Conservation (phyloP, 1,140 invertebrate genomes). For the Samia ricini region DNA sequence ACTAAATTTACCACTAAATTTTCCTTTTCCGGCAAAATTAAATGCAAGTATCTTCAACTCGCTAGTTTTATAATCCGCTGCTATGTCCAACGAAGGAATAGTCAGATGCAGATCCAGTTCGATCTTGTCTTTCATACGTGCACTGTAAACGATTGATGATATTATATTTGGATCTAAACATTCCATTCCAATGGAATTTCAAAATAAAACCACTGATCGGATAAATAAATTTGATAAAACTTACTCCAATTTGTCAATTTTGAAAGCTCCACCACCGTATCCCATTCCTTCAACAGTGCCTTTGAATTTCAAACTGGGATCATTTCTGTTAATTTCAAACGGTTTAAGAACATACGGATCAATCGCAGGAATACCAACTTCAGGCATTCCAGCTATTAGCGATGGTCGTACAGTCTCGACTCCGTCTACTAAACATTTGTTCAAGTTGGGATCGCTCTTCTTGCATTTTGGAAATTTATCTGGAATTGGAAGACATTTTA, state of each 20-base stretch:
- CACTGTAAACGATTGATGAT: too few relatives aligned
- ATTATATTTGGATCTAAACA: too few relatives aligned
- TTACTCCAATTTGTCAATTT: conserved; percentile 82
- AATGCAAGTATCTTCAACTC: too few relatives aligned
- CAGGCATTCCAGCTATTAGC: conserved; percentile 80
- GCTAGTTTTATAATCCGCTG: too few relatives aligned
- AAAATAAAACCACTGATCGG: too few relatives aligned
- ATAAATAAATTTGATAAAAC: too few relatives aligned
- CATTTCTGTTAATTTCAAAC: conserved; percentile 81
- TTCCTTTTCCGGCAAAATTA: too few relatives aligned
- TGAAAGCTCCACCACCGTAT: conserved; percentile 80
- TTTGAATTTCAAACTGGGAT: conserved; percentile 82
- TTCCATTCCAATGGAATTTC: too few relatives aligned
- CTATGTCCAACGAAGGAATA: too few relatives aligned
- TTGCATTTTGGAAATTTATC: conserved; percentile 77
- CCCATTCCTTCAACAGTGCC: conserved; percentile 82
- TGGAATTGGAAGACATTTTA: background rate
- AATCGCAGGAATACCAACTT: conserved; percentile 81
- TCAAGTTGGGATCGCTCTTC: conserved; percentile 78
- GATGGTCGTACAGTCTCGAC: conserved; percentile 79
- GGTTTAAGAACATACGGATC: conserved; percentile 82
- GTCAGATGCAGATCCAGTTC: too few relatives aligned
- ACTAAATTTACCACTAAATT: too few relatives aligned
- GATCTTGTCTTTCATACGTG: too few relatives aligned
- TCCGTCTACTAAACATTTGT: conserved; percentile 79